phyloP scores from a whole-genome alignment of 2,113 vertebrate species.

The Isurus oxyrinchus region DNA sequence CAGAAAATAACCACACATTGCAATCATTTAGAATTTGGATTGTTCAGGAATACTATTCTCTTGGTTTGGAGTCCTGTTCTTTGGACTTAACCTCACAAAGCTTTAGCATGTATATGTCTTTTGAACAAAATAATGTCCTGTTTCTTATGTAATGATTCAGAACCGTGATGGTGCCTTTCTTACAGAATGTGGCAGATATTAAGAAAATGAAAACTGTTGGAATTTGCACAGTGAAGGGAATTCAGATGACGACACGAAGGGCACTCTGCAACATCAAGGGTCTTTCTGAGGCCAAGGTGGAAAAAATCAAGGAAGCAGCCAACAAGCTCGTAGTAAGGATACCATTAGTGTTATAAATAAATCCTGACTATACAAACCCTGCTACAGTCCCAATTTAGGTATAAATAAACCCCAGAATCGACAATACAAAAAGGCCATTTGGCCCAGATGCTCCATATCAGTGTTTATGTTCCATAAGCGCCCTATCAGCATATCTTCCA shows the following conservation, averaged over 20 bases:
- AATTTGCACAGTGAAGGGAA: conserved; percentile 92
- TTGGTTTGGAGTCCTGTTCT: background rate
- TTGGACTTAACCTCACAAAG: background rate
- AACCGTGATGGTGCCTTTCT: conserved; percentile 42
- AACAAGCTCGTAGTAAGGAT: conserved; percentile 85
- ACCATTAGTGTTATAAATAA: background rate
- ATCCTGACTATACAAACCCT: background rate
- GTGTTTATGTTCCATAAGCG: background rate
- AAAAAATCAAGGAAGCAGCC: conserved; percentile 97
- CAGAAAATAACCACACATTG: background rate
- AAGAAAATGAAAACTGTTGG: conserved; percentile 93
- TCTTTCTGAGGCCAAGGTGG: conserved; percentile 94
- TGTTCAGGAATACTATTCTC: background rate
- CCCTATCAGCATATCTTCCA: background rate
- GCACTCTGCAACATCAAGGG: conserved; percentile 90
- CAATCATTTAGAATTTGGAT: background rate
- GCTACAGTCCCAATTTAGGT: background rate
- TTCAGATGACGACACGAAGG: conserved; percentile 94
- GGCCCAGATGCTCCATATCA: too few relatives aligned
- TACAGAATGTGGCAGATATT: conserved; percentile 89
- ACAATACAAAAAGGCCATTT: too few relatives aligned
- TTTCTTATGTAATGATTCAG: background rate
- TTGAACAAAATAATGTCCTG: background rate
- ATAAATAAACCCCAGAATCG: background rate
- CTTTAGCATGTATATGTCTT: background rate